These are phyloP conservation scores for Drosophila helvetica DNA, from an alignment of 2,888 invertebrate species.

Conservation along the genomic window DNA sequence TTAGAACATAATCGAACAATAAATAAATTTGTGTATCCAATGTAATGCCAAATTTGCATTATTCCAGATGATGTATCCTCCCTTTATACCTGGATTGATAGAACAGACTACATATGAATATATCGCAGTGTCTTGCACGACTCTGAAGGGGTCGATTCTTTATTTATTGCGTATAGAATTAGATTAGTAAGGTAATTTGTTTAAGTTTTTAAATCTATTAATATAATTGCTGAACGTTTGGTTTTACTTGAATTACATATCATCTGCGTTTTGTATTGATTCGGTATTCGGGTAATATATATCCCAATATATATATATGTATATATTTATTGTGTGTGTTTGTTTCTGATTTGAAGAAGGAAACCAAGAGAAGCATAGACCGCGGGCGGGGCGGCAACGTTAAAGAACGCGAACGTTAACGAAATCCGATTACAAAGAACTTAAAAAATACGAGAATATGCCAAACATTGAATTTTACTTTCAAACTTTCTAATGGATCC, in stretches of 20 bases:
- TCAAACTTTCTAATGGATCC: constrained; percentile 45
- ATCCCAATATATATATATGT: constrained; percentile 32
- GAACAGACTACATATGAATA: neutral
- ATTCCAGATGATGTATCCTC: neutral
- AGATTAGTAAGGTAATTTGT: constrained; percentile 69
- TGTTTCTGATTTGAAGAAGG: constrained; percentile 34
- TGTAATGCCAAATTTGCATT: constrained; percentile 16
- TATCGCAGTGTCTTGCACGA: constrained; percentile 51
- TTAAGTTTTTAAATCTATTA: constrained; percentile 72
- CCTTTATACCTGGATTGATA: neutral
- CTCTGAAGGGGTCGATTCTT: constrained; percentile 58
- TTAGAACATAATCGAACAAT: constrained; percentile 51
- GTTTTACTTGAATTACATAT: constrained; percentile 61
- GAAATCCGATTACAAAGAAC: constrained; percentile 8
- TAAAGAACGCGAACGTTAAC: constrained; percentile 5
- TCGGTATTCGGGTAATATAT: constrained; percentile 43
- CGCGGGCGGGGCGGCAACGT: constrained; percentile 13
- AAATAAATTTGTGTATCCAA: constrained; percentile 29
- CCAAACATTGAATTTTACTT: constrained; percentile 8
- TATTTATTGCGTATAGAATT: constrained; percentile 73
- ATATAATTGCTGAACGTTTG: constrained; percentile 73
- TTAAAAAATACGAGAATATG: constrained; percentile 6
- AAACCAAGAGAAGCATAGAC: constrained; percentile 17
- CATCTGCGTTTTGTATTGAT: constrained; percentile 48
- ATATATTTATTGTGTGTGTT: constrained; percentile 40